Conservation (phyloP, 1,140 invertebrate species). For the Bombus confusus region DNA sequence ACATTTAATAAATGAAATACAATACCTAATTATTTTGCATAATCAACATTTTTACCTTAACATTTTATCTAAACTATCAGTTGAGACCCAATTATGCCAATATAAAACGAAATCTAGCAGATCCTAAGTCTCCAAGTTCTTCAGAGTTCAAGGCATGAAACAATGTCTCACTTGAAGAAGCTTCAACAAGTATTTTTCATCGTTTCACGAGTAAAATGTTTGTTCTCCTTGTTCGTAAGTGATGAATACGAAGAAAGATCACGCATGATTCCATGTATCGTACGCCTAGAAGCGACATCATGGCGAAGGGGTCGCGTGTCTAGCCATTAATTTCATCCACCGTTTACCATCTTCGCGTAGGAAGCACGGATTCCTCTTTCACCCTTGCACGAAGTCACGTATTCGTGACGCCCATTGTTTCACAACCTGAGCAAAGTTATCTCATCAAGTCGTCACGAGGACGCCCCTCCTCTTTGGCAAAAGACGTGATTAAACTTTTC, state of each 20-base stretch:
- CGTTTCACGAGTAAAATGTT: neutral
- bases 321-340: conserved; percentile 52
- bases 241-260: conserved; percentile 1
- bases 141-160: neutral
- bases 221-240: neutral
- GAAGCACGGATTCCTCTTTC: conserved; percentile 57
- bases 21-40: neutral
- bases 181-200: conserved; percentile 37
- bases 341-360: conserved; percentile 9
- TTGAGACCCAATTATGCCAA: neutral
- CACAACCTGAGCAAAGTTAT: conserved; percentile 71
- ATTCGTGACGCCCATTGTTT: conserved; percentile 68
- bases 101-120: neutral
- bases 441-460: conserved; percentile 74
- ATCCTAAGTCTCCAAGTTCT: neutral
- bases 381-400: conserved; percentile 64
- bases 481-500: conserved; percentile 67
- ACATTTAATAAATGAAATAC: neutral
- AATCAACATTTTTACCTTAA: neutral
- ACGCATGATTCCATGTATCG: conserved; percentile 22
- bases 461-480: conserved; percentile 20
- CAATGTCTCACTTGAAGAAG: neutral
- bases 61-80: too few species aligned
- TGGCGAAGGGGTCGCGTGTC: conserved; percentile 61
- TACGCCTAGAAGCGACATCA: conserved; percentile 51